Base-by-base conservation (phyloP, 2,113 vertebrate genomes). In the Monopterus albus region DNA sequence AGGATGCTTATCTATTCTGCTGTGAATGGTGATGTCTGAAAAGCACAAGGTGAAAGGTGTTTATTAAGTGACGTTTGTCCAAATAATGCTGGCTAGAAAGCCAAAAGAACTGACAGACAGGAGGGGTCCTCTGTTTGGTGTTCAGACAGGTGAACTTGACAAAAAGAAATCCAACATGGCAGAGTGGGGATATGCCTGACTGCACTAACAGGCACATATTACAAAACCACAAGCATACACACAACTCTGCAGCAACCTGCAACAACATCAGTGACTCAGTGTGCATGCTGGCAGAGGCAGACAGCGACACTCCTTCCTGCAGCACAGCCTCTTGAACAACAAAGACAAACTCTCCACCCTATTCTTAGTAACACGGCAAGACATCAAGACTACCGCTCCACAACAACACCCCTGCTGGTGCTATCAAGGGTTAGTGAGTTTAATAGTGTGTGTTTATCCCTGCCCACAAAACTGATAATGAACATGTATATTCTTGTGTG, bases 351-450 rank as follows among this genome's bases (percentile, higher is more conserved):
- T 50, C 61, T 82, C 68, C 20, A 4, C 63, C 31, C 83, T 87
- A 89, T 91, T 86, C 81, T 58, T 88, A 89, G 86, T 4, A 72
- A 72, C 79, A 50, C 49, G 6, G 65, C 72, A 77, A 81, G 73
- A 70, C 21, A 76, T 62, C 64, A 46, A 67, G 26, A 42, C 77
- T 35, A 67, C 33, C 38, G 60, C 82, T 66, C 45, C 35, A 77
- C 45, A 79, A 75, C 59, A 69, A 82, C 75, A 56, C 33, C 68
- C 72, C 73, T 67, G 55, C 82, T 68, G 65, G 47, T 20, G 33
- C 56, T 35, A 40, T 58, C 52, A 61, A 56, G 45, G 76, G 49
- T 55, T 71, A 68, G 50, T 29, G 17, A 21, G 71, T 64, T 74
- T 69, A 14, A 63, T 29, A 29, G 60, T 26, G 46, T 36, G 47